Base-by-base conservation (phyloP, 1,140 invertebrate genomes). In the Heliconius eleuchia region DNA sequence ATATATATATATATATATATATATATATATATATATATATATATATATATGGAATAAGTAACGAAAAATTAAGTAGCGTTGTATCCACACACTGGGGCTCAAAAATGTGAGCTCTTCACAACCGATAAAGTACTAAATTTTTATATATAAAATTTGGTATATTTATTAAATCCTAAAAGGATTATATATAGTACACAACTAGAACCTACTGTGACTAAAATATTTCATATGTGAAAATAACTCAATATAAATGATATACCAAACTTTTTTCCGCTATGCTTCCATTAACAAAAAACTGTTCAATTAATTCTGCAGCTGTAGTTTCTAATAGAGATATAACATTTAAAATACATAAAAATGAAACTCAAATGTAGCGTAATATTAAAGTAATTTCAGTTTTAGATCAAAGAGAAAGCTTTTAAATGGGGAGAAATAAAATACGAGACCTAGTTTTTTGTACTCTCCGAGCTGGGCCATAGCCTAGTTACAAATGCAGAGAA, bases 331-430 rank as follows among this genome's bases (percentile, higher is more conserved):
- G 23, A 66, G 11, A 66, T 66, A 27, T 66, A 66, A 66, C 13
- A 30, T 66, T 66, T 66, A 27, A 66, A 66, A 66, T 66, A 27
- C 8, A 66, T 66, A 27, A 81, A 76, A 78, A 27, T 78, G 50
- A 60, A 55, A 76, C 80, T 46, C 73, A 78, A 81, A 81, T 76
- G 80, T 75, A 81, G 74, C 75, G 79, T 76, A 74, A 81, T 81
- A 78, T 78, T 81, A 78, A 81, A 81, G 78, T 74, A 80, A 82
- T 80, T 82, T 77, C 50, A 76, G 78, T 82, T 79, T 77, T 78
- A 77, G 71, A 80, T 82, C 81, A 82, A 80, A 82, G 78, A 72
- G 76, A 80, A 82, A 79, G 76, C 74, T 82, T 80, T 82, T 82
- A 82, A 78, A 78, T 75, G 42, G 76, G 8, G 70, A 81, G 77